A percentile compares a stretch with the other conserved stretches of the same genome.
Evolutionary conservation across 2,888 invertebrate species (phyloP).

Genomic region (Ennomos erosarius): DNA sequence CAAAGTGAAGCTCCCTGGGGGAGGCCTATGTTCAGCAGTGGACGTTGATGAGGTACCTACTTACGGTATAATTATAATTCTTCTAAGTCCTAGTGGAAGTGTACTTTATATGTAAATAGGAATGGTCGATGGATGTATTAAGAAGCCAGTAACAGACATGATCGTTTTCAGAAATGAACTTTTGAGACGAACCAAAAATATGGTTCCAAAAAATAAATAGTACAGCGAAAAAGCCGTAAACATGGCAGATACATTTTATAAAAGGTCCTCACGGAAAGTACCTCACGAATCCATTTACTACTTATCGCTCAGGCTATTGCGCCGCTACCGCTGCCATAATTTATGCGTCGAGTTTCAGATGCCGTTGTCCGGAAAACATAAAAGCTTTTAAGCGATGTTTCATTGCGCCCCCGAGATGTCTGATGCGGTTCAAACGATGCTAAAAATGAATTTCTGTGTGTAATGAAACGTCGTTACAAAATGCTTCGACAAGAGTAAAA

Average conservation of each 20-base stretch:
- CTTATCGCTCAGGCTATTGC: conserved; percentile 35
- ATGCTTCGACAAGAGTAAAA: conserved; percentile 35
- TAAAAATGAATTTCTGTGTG: conserved; percentile 58
- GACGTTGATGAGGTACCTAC: no score
- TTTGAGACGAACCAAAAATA: no score
- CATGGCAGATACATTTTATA: conserved; percentile 20
- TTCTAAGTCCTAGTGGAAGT: no score
- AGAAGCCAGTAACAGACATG: no score
- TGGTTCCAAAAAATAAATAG: no score
- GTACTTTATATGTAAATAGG: no score
- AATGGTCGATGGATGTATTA: no score
- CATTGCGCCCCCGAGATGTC: conserved; percentile 53
- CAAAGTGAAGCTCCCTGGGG: no score
- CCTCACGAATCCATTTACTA: conserved; percentile 29
- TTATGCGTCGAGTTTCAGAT: conserved; percentile 50
- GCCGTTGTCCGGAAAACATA: conserved; percentile 69
- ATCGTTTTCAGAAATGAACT: no score
- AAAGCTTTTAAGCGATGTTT: conserved; percentile 69
- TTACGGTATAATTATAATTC: no score
- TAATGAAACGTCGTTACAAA: conserved; percentile 46
- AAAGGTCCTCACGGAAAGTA: conserved; percentile 24
- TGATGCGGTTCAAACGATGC: conserved; percentile 61
- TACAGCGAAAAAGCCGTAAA: conserved; percentile 4
- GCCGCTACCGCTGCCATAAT: conserved; percentile 22
- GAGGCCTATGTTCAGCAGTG: no score